phyloP scores from a whole-genome alignment of 2,797 vertebrate species.

The Sebastolobus altivelis region DNA sequence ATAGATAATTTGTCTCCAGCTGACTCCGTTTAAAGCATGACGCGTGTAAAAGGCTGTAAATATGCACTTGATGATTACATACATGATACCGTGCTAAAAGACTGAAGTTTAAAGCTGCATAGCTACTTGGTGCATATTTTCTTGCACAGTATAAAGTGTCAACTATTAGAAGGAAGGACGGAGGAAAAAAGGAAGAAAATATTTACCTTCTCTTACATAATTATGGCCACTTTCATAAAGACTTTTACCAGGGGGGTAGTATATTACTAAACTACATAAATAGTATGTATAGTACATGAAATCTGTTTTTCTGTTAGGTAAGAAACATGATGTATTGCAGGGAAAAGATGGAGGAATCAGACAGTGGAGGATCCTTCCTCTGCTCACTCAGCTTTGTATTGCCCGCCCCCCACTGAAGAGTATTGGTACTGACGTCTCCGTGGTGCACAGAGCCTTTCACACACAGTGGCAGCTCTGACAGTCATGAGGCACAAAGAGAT shows the following conservation, averaged over 20 bases:
- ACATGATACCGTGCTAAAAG: not conserved
- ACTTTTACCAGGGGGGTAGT: not conserved
- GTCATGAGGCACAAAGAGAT: constrained; percentile 33
- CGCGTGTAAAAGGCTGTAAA: not conserved
- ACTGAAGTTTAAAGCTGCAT: not conserved
- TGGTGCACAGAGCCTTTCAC: constrained; percentile 19
- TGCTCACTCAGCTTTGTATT: constrained; percentile 41
- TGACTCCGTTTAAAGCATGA: not conserved
- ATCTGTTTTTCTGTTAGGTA: not conserved
- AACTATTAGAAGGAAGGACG: not conserved
- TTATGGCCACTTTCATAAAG: not conserved
- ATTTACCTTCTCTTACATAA: not conserved
- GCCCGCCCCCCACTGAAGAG: constrained; percentile 70
- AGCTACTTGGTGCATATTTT: no score
- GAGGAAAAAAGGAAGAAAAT: not conserved
- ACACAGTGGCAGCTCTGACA: constrained; percentile 52
- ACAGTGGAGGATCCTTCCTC: constrained; percentile 2
- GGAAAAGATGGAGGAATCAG: not conserved
- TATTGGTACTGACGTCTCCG: constrained; percentile 56
- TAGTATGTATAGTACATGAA: not conserved
- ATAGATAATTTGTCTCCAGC: not conserved
- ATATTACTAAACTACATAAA: not conserved
- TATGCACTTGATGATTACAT: not conserved
- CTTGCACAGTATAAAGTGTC: not conserved
- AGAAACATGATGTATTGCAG: not conserved